Conservation (phyloP, 2,113 vertebrate genomes). For the Cynocephalus volans region DNA sequence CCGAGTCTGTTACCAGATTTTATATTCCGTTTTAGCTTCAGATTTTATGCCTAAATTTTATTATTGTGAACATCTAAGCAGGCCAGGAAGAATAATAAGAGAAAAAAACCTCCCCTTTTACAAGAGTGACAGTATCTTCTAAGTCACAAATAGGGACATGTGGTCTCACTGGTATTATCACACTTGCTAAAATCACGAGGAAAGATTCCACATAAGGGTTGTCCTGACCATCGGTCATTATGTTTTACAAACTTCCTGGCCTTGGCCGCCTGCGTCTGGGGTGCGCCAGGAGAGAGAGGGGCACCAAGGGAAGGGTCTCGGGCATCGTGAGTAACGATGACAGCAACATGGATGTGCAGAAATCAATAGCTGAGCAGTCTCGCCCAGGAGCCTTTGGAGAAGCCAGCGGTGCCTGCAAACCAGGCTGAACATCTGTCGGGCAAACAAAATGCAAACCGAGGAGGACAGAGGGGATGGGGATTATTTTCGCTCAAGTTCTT, state of each 20-base stretch:
- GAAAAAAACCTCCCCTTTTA: neutral
- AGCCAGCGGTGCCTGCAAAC: constrained; percentile 80
- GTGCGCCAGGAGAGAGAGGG: neutral
- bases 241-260: neutral
- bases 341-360: constrained; percentile 79
- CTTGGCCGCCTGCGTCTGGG: neutral
- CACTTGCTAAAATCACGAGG: neutral
- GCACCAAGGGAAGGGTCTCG: neutral
- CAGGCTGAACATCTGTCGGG: constrained; percentile 89
- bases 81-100: neutral
- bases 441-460: constrained; percentile 88
- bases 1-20: neutral
- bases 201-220: neutral
- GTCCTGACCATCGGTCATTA: neutral
- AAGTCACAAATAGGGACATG: neutral
- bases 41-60: neutral
- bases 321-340: constrained; percentile 71
- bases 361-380: constrained; percentile 85
- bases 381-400: constrained; percentile 77
- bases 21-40: neutral
- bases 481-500: constrained; percentile 89
- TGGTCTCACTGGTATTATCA: neutral
- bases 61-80: neutral
- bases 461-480: constrained; percentile 88
- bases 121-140: neutral